These are phyloP conservation scores for Synchiropus splendidus DNA, from an alignment of 2,113 vertebrate species.

Conservation along the genomic window DNA sequence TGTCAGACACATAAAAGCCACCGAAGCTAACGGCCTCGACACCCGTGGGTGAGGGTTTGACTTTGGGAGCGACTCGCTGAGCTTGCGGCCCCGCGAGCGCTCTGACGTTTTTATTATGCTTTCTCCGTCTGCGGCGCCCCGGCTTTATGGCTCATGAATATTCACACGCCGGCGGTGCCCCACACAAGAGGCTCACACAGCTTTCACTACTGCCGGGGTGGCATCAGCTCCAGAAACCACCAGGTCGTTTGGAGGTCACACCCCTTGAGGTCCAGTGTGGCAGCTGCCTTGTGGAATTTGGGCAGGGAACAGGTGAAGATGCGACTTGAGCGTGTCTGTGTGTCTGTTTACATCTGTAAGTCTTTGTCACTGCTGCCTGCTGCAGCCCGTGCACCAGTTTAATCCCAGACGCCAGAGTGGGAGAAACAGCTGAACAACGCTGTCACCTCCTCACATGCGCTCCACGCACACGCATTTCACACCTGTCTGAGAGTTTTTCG, in stretches of 20 bases:
- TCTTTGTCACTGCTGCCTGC: no score
- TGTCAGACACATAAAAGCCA: slow-evolving; percentile 37
- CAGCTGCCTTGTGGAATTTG: slow-evolving; percentile 54
- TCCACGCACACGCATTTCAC: slow-evolving; percentile 10
- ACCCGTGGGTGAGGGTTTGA: slow-evolving; percentile 34
- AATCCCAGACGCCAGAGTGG: slow-evolving; percentile 25
- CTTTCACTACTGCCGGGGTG: slow-evolving; percentile 10
- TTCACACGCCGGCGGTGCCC: slow-evolving; percentile 12
- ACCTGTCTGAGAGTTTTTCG: slow-evolving; percentile 16
- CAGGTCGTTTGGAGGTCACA: slow-evolving; percentile 42
- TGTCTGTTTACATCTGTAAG: slow-evolving; percentile 7
- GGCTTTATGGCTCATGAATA: slow-evolving; percentile 57
- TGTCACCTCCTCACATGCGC: slow-evolving; percentile 16
- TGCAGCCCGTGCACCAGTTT: slow-evolving; percentile 30
- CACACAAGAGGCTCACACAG: no score
- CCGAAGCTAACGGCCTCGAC: slow-evolving; percentile 33
- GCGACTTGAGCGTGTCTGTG: slow-evolving; percentile 17
- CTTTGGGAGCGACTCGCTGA: slow-evolving; percentile 35
- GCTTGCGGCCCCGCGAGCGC: slow-evolving; percentile 29
- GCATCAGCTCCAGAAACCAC: not conserved
- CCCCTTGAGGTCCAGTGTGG: slow-evolving; percentile 17
- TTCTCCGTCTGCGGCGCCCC: slow-evolving; percentile 12
- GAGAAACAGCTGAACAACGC: slow-evolving; percentile 40
- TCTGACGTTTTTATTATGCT: slow-evolving; percentile 49
- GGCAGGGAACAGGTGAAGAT: slow-evolving; percentile 61